Evolutionary conservation across 2,113 vertebrate genomes (phyloP).

Genomic region (Melanerpes aurifrons): DNA sequence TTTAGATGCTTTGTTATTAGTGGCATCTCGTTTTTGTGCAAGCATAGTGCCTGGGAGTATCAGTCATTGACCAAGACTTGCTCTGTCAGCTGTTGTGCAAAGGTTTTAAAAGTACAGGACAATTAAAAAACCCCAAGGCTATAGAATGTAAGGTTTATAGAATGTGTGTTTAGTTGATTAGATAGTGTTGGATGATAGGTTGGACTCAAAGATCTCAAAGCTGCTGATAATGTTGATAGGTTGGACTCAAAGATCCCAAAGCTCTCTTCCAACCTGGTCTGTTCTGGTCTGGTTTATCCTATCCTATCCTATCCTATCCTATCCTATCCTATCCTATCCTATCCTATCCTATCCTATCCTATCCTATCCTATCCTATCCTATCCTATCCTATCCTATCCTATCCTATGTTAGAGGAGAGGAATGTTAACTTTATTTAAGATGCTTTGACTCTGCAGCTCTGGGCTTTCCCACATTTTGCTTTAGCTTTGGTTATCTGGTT

Average conservation of each 20-base stretch:
- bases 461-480: neutral
- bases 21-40: neutral
- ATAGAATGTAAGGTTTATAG: neutral
- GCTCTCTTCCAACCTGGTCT: too few relatives aligned
- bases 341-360: too few relatives aligned
- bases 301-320: too few relatives aligned
- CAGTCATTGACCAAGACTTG: rapidly evolving
- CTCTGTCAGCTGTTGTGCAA: neutral
- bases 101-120: neutral
- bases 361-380: too few relatives aligned
- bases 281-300: too few relatives aligned
- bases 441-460: neutral
- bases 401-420: neutral
- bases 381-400: too few relatives aligned
- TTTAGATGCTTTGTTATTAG: neutral
- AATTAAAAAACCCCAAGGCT: neutral
- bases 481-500: neutral
- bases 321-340: too few relatives aligned
- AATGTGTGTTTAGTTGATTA: too few relatives aligned
- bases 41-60: neutral
- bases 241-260: too few relatives aligned
- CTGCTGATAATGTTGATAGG: too few relatives aligned
- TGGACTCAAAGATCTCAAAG: too few relatives aligned
- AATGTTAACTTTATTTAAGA: neutral
- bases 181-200: too few relatives aligned